phyloP scores from a whole-genome alignment of 2,888 invertebrate genomes.

The Troides oblongomaculatus region DNA sequence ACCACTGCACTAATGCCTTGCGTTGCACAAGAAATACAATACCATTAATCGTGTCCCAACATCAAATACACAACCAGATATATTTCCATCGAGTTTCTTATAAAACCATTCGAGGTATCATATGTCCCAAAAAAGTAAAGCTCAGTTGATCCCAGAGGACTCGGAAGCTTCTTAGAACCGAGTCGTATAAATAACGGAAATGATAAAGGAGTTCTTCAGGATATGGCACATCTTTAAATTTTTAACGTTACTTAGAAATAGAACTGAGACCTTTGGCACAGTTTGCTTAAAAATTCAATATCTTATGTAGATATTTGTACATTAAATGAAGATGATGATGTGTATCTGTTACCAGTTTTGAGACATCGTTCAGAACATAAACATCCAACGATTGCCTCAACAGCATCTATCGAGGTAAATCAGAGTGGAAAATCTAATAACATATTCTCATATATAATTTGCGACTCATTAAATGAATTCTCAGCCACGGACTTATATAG shows the following conservation, averaged over 20 bases:
- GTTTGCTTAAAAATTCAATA: too few species aligned
- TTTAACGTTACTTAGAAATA: too few species aligned
- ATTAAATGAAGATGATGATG: too few species aligned
- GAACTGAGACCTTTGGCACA: too few species aligned
- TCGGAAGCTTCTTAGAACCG: background rate
- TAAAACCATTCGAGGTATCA: slow-evolving; percentile 3
- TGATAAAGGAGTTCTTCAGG: too few species aligned
- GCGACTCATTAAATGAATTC: slow-evolving; percentile 64
- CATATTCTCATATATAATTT: slow-evolving; percentile 56
- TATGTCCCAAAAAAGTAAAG: slow-evolving; percentile 1
- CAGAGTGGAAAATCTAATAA: slow-evolving; percentile 62
- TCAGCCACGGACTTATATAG: slow-evolving; percentile 40
- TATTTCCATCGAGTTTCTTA: background rate
- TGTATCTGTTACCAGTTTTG: too few species aligned
- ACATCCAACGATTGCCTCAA: background rate
- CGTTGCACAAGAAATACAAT: slow-evolving; percentile 23
- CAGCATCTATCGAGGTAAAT: slow-evolving; percentile 52
- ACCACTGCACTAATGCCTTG: slow-evolving; percentile 4
- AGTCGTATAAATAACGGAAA: background rate
- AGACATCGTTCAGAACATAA: too few species aligned
- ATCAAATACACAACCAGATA: background rate
- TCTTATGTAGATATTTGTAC: too few species aligned
- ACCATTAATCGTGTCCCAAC: slow-evolving; percentile 5
- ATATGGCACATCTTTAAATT: too few species aligned
- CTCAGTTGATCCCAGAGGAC: slow-evolving; percentile 4